These are phyloP conservation scores for Pimephales promelas DNA, from an alignment of 2,113 vertebrate genomes.

Conservation along the genomic window DNA sequence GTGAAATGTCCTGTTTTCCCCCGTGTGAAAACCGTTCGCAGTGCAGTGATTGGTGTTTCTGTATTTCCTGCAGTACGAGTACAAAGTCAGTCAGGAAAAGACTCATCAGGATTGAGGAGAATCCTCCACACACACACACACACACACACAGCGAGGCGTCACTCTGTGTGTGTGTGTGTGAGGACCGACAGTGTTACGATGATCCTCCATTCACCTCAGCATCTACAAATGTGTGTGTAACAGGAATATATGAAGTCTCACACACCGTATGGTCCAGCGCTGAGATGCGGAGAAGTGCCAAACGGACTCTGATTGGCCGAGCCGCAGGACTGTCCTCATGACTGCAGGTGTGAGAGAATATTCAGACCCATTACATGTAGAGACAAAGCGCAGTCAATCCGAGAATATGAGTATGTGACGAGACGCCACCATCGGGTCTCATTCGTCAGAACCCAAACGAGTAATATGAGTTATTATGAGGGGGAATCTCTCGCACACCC, in stretches of 20 bases:
- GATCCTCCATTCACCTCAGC: too few species aligned
- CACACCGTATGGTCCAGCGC: not conserved
- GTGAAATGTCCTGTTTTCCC: not conserved
- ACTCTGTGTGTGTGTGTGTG: not conserved
- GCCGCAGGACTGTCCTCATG: not conserved
- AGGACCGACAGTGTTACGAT: not conserved
- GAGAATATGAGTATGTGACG: not conserved
- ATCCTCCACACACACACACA: constrained; percentile 10
- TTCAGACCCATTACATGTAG: not conserved
- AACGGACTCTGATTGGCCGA: constrained; percentile 25
- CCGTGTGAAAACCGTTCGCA: too few species aligned
- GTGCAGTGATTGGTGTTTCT: constrained; percentile 59
- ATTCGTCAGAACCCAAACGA: not conserved
- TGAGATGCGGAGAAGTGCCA: constrained; percentile 40
- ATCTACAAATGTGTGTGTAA: too few species aligned
- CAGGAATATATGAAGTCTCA: too few species aligned
- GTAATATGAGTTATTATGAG: not conserved
- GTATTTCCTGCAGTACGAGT: constrained; percentile 83
- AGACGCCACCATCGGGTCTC: not conserved
- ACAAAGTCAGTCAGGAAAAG: constrained; percentile 89
- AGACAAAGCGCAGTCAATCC: not conserved
- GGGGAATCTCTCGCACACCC: not conserved
- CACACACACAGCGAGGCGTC: too few species aligned
- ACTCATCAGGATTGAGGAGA: constrained; percentile 86
- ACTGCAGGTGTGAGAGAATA: not conserved